phyloP scores from a whole-genome alignment of 2,113 vertebrate genomes.

The Alectura lathami region DNA sequence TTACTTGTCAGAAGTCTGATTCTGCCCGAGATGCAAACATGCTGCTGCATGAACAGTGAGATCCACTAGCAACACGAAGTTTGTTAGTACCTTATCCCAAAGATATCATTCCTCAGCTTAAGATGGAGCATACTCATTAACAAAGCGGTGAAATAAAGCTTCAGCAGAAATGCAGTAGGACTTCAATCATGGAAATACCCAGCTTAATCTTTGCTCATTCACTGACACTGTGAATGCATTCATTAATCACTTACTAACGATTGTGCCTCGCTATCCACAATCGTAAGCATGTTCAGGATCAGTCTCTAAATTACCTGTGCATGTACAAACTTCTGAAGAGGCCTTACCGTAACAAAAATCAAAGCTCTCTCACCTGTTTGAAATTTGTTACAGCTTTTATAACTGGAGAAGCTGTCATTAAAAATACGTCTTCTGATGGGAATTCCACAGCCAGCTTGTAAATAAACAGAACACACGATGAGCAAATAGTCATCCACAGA shows the following conservation, averaged over 20 bases:
- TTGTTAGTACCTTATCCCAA: background rate
- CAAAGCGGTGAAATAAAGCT: background rate
- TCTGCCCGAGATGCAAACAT: background rate
- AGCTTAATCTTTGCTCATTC: background rate
- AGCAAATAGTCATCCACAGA: background rate
- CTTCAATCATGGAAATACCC: background rate
- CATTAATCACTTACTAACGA: background rate
- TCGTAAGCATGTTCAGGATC: background rate
- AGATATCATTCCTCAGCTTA: background rate
- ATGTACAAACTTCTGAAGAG: background rate
- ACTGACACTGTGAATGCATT: background rate
- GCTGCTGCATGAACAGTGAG: background rate
- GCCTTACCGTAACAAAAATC: background rate
- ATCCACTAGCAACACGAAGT: background rate
- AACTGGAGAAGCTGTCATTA: conserved; percentile 86
- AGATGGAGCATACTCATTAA: background rate
- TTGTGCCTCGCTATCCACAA: background rate
- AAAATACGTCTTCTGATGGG: conserved; percentile 82
- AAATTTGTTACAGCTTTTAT: conserved; percentile 93
- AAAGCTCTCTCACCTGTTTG: conserved; percentile 82
- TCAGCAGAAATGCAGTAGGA: background rate
- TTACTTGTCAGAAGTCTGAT: background rate
- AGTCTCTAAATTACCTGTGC: background rate
- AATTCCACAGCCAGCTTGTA: conserved; percentile 86
- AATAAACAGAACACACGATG: background rate